A percentile compares a stretch with the other conserved stretches of the same genome.
Conservation (phyloP, 2,113 vertebrate species). For the Thunnus maccoyii region DNA sequence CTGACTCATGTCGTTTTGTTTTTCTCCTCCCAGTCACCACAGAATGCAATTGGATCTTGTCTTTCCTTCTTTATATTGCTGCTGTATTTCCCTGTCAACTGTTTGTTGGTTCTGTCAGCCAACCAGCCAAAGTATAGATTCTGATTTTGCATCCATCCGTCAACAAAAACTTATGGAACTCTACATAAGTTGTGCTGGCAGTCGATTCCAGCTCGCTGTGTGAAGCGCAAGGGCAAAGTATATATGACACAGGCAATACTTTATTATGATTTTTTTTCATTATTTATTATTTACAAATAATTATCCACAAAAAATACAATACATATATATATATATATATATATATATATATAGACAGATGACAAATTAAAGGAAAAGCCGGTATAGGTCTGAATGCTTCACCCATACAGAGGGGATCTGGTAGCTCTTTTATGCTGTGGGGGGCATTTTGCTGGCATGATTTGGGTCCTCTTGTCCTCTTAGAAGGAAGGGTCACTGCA, state of each 20-base stretch:
- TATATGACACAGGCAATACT: not conserved
- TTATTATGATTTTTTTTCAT: not conserved
- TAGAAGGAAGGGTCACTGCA: no score
- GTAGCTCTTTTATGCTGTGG: no score
- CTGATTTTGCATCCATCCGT: slow-evolving; percentile 36
- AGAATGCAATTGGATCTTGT: slow-evolving; percentile 16
- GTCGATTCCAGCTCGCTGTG: slow-evolving; percentile 1
- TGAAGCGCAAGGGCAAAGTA: not conserved
- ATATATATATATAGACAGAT: no score
- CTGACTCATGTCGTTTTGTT: slow-evolving; percentile 19
- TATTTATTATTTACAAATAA: not conserved
- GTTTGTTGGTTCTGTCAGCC: slow-evolving; percentile 27
- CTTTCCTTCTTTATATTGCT: slow-evolving; percentile 27
- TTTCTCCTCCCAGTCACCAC: slow-evolving; percentile 34
- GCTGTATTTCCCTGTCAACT: slow-evolving; percentile 45
- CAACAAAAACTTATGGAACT: slow-evolving; percentile 37
- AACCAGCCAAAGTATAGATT: slow-evolving; percentile 48
- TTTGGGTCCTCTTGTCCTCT: no score
- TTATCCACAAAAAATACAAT: not conserved
- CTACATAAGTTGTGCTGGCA: slow-evolving; percentile 19
- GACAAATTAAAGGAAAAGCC: no score
- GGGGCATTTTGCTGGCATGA: no score
- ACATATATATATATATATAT: no score
- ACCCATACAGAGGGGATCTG: no score
- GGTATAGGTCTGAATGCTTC: no score